These are phyloP conservation scores for Enteromius radiatus DNA, from an alignment of 2,797 vertebrate genomes.

Conservation along the genomic window DNA sequence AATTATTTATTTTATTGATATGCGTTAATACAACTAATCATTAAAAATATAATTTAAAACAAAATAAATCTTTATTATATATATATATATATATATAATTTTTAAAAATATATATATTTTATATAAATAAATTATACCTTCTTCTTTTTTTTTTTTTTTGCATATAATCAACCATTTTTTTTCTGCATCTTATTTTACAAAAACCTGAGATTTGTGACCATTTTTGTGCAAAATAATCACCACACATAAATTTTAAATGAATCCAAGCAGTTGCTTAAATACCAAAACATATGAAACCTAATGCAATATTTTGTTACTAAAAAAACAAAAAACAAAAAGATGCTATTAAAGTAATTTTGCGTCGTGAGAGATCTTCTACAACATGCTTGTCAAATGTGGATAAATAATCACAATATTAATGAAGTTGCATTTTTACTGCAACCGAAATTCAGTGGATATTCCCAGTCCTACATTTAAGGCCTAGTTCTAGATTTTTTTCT, in stretches of 20 bases:
- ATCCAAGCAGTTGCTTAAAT: not conserved
- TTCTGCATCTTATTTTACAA: not conserved
- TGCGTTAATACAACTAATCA: not conserved
- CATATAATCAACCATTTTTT: not conserved
- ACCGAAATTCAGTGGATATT: not conserved
- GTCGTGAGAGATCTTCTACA: not conserved
- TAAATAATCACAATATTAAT: not conserved
- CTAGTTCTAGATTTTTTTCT: not conserved
- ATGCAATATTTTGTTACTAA: not conserved
- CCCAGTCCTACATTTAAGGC: not conserved
- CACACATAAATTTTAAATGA: not conserved
- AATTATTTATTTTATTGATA: not conserved
- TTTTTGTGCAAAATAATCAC: not conserved
- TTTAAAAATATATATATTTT: no score
- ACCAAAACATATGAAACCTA: not conserved
- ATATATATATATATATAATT: no score
- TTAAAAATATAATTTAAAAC: no score
- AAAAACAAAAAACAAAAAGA: not conserved
- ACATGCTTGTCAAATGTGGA: not conserved
- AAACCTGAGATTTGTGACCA: not conserved
- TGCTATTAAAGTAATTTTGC: not conserved
- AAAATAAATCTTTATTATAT: no score
- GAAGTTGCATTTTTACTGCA: not conserved
- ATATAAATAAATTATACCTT: no score
- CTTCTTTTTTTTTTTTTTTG: no score